Percentiles rank a stretch among this genome's conserved stretches.
phyloP scores from a whole-genome alignment of 2,113 vertebrate species.

The Pangasianodon gigas region DNA sequence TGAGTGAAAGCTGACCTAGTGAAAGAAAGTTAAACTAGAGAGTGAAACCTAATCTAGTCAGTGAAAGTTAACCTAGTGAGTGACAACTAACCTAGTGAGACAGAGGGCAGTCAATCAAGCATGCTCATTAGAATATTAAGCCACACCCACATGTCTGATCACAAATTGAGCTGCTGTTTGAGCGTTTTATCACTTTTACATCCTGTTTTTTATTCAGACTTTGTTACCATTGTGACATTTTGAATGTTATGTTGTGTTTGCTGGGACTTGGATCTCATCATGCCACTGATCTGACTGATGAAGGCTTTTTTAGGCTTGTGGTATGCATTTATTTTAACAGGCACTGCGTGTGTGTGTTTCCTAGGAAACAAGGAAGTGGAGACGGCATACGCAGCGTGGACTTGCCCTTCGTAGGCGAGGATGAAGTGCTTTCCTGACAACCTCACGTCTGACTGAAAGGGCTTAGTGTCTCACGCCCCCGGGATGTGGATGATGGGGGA shows the following conservation, averaged over 20 bases:
- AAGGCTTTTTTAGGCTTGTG: background rate
- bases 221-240: background rate
- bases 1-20: background rate
- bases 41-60: background rate
- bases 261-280: background rate
- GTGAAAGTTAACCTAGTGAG: background rate
- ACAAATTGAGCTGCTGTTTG: background rate
- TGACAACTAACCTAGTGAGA: background rate
- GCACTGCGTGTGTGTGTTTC: conserved; percentile 54
- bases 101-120: background rate
- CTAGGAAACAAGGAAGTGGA: conserved; percentile 87
- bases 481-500: conserved; percentile 26
- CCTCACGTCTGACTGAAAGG: conserved; percentile 13
- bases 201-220: background rate
- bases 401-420: conserved; percentile 81
- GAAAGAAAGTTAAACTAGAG: background rate
- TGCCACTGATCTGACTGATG: conserved; percentile 30
- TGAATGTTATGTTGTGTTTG: background rate
- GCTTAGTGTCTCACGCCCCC: conserved; percentile 28
- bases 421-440: conserved; percentile 86
- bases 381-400: conserved; percentile 80
- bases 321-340: background rate
- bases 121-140: background rate
- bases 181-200: background rate
- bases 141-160: background rate